A percentile compares a stretch with the other conserved stretches of the same genome.
phyloP scores from a whole-genome alignment of 2,113 vertebrate species.

The Psettodes erumei region DNA sequence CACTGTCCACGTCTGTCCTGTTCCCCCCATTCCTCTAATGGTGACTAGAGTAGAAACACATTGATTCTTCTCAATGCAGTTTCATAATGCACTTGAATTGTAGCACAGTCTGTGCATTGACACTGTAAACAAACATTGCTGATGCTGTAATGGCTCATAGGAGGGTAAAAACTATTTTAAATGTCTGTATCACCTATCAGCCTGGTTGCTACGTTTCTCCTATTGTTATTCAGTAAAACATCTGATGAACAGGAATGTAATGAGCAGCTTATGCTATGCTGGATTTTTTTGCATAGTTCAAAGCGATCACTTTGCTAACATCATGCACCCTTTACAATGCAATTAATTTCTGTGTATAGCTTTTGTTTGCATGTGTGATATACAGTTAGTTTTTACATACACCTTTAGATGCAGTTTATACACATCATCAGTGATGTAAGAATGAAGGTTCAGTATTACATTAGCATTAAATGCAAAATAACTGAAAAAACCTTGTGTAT shows the following conservation, averaged over 20 bases:
- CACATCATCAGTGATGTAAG: too few relatives aligned
- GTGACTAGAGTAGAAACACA: conserved; percentile 44
- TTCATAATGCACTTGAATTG: conserved; percentile 54
- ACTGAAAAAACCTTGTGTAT: not conserved
- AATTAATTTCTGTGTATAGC: not conserved
- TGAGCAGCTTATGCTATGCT: not conserved
- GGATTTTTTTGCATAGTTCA: not conserved
- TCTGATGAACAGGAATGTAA: not conserved
- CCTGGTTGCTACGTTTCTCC: not conserved
- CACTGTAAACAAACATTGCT: conserved; percentile 51
- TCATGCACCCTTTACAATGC: not conserved
- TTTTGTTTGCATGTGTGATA: not conserved
- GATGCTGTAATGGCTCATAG: conserved; percentile 16
- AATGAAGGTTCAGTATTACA: too few relatives aligned
- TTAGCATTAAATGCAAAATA: too few relatives aligned
- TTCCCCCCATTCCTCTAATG: conserved; percentile 36
- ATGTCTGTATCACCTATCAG: conserved; percentile 11
- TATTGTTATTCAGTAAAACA: too few relatives aligned
- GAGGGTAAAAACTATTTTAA: conserved; percentile 14
- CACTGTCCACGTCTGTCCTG: not conserved
- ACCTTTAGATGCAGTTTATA: too few relatives aligned
- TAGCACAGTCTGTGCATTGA: conserved; percentile 19
- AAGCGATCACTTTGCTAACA: not conserved
- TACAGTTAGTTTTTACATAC: too few relatives aligned
- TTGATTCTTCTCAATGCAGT: conserved; percentile 46